Percentiles rank a stretch among this genome's conserved stretches.
phyloP scores from a whole-genome alignment of 2,113 vertebrate genomes.

The Condylura cristata region DNA sequence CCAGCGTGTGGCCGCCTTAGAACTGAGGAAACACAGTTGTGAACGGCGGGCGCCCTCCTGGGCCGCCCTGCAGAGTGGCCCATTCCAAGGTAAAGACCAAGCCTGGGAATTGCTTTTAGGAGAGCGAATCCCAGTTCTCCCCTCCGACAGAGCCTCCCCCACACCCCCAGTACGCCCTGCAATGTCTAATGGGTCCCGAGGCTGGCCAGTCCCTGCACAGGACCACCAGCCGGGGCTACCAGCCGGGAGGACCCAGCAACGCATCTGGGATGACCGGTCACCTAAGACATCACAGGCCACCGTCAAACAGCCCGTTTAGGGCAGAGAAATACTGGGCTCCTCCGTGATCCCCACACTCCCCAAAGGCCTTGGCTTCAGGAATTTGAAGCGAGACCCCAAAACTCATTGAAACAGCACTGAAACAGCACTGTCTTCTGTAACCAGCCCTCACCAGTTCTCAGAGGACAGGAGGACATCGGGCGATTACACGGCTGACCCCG shows the following conservation, averaged over 20 bases:
- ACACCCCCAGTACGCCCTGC: fast-evolving
- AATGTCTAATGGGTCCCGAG: background rate
- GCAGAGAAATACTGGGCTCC: background rate
- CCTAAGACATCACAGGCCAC: background rate
- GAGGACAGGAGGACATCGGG: background rate
- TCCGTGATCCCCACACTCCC: background rate
- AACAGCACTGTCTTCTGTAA: background rate
- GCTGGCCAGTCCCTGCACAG: no score
- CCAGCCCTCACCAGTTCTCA: background rate
- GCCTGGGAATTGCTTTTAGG: background rate
- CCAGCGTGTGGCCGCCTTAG: background rate
- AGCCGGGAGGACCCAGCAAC: no score
- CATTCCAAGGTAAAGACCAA: background rate
- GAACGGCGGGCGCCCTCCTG: background rate
- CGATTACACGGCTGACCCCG: no score
- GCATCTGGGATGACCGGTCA: no score
- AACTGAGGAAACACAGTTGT: background rate
- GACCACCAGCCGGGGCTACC: no score
- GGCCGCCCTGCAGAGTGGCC: background rate
- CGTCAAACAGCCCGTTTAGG: background rate
- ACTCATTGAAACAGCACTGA: background rate
- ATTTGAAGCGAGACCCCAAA: background rate
- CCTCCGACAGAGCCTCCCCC: fast-evolving
- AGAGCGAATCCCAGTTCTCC: fast-evolving
- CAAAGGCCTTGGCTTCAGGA: background rate